Base-by-base conservation (phyloP, 2,113 vertebrate species). In the Sinocyclocheilus anshuiensis region DNA sequence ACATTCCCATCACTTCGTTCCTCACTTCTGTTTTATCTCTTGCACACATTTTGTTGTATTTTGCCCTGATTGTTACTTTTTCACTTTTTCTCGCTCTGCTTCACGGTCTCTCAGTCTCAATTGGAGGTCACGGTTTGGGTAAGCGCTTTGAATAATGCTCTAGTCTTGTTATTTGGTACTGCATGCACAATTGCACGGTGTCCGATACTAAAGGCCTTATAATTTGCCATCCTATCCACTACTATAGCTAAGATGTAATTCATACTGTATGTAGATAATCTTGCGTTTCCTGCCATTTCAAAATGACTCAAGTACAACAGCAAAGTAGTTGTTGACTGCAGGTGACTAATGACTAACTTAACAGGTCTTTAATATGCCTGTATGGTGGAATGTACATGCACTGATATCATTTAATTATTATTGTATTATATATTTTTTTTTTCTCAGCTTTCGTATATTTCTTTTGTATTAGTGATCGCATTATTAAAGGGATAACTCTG, bases 51-150 rank as follows among this genome's bases (percentile, higher is more conserved):
- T 42, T 90, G 81, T 92, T 93, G 89, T 92, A 90, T 90, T 92
- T 76, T 90, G 84, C 85, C 92, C 91, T 95, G 91, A 90, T 93
- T 93, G 90, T 93, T 92, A 90, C 93, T 92, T 94, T 83, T 94
- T 95, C 93, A 95, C 95, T 93, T 94, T 95, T 96, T 95, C 93
- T 93, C 95, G 94, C 93, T 94, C 94, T 95, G 96, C 96, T 96
- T 96, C 95, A 95, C 96, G 94, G 89, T 93, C 90, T 95, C 96
- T 95, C 96, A 98, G 97, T 98, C 95, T 98, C 97, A 95, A 97
- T 98, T 92, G 97, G 97, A 95, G 97, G 96, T 95, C 97, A 97
- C 92, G 97, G 97, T 94, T 96, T 97, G 96, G 97, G 97, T 97
- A 97, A 98, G 97, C 94, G 83, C 90, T 69, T 89, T 77, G 89